A percentile compares a stretch with the other conserved stretches of the same genome.
phyloP scores from a whole-genome alignment of 2,113 vertebrate species.

The Pleuronectes platessa region DNA sequence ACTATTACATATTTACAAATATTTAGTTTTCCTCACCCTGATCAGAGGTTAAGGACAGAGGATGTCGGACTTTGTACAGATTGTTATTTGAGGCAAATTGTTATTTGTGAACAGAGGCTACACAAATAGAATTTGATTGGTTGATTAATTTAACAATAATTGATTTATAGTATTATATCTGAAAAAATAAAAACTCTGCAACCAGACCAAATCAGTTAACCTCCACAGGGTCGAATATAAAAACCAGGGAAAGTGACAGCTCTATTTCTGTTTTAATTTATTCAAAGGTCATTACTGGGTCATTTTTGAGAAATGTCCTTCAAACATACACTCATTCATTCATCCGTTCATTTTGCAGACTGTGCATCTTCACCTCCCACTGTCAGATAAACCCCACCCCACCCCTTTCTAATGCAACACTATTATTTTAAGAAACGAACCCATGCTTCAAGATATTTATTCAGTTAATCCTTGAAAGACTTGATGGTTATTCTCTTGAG shows the following conservation, averaged over 20 bases:
- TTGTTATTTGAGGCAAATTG: too few species aligned
- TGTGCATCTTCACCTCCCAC: slow-evolving; percentile 32
- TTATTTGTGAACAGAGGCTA: not conserved
- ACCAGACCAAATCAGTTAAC: not conserved
- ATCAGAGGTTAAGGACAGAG: too few species aligned
- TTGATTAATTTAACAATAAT: not conserved
- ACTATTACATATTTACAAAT: too few species aligned
- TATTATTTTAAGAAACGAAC: slow-evolving; percentile 52
- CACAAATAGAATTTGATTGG: not conserved
- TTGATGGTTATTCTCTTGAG: slow-evolving; percentile 55
- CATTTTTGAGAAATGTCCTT: slow-evolving; percentile 18
- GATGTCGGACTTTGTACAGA: too few species aligned
- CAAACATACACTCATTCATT: slow-evolving; percentile 3
- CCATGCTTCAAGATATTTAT: slow-evolving; percentile 56
- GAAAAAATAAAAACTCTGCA: too few species aligned
- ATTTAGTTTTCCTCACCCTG: too few species aligned
- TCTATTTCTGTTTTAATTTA: not conserved
- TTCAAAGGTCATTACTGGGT: not conserved
- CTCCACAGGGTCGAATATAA: not conserved
- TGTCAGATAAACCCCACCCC: slow-evolving; percentile 16
- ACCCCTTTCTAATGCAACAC: slow-evolving; percentile 1
- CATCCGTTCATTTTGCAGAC: slow-evolving; percentile 25
- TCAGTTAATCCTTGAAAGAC: slow-evolving; percentile 65
- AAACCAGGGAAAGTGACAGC: not conserved
- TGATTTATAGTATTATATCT: not conserved